Evolutionary conservation across 2,797 vertebrate species (phyloP).

Genomic region (Phrynocephalus forsythii): DNA sequence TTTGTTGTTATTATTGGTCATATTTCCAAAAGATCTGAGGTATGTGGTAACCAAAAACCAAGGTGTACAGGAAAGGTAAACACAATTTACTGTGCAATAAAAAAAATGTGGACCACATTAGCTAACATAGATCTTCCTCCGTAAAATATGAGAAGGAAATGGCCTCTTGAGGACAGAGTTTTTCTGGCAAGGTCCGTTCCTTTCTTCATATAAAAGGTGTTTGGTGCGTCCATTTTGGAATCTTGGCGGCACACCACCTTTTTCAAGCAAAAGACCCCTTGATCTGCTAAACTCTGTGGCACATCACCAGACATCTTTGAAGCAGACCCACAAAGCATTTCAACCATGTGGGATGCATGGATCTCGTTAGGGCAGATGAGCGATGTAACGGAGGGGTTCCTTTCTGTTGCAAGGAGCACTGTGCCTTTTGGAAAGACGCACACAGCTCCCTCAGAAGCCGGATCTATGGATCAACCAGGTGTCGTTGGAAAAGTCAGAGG

Average conservation of each 20-base stretch:
- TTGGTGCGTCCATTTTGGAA: not conserved
- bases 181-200: not conserved
- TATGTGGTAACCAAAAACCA: too few species aligned
- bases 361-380: not conserved
- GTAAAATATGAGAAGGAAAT: not conserved
- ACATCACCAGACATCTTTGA: not conserved
- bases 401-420: not conserved
- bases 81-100: too few species aligned
- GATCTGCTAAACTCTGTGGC: not conserved
- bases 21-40: too few species aligned
- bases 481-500: not conserved
- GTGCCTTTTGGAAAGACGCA: not conserved
- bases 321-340: not conserved
- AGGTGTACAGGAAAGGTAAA: too few species aligned
- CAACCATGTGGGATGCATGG: too few species aligned
- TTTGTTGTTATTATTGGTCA: too few species aligned
- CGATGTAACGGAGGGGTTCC: not conserved
- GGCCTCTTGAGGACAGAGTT: not conserved
- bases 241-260: not conserved
- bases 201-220: not conserved
- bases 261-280: too few species aligned
- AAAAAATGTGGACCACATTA: too few species aligned
- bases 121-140: too few species aligned
- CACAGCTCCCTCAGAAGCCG: conserved; percentile 2
- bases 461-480: conserved; percentile 27